Conservation (phyloP, 2,113 vertebrate genomes). For the Tor tambroides region DNA sequence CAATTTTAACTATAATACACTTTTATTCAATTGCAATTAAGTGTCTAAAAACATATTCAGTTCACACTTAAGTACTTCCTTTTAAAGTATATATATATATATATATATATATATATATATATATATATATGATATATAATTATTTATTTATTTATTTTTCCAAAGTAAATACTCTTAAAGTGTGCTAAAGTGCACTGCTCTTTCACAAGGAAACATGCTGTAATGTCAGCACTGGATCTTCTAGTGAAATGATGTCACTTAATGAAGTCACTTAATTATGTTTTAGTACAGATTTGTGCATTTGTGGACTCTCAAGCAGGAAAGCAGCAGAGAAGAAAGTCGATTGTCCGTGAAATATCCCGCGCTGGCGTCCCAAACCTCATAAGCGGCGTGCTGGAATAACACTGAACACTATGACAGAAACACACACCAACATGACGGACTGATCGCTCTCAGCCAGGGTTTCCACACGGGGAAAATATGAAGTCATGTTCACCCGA, state of each 20-base stretch:
- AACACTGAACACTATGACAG: neutral
- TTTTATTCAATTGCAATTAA: too few species aligned
- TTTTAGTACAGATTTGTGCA: neutral
- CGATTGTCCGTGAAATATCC: neutral
- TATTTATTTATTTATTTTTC: neutral
- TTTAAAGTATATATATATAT: neutral
- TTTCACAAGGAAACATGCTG: neutral
- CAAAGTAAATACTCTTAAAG: neutral
- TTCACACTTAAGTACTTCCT: neutral
- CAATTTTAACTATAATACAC: neutral
- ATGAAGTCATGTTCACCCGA: slow-evolving; percentile 63
- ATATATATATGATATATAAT: too few species aligned
- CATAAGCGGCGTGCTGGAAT: neutral
- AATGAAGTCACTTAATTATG: neutral
- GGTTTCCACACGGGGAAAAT: slow-evolving; percentile 62
- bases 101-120: too few species aligned
- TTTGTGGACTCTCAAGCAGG: neutral
- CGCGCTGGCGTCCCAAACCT: neutral
- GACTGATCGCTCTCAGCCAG: slow-evolving; percentile 1
- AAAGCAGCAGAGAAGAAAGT: slow-evolving; percentile 11
- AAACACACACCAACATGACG: slow-evolving; percentile 30
- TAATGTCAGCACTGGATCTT: neutral
- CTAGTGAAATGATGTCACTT: neutral
- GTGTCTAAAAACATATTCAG: too few species aligned
- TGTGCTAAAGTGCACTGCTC: neutral